Conservation (phyloP, 2,113 vertebrate species). For the Nycticorax nycticorax region DNA sequence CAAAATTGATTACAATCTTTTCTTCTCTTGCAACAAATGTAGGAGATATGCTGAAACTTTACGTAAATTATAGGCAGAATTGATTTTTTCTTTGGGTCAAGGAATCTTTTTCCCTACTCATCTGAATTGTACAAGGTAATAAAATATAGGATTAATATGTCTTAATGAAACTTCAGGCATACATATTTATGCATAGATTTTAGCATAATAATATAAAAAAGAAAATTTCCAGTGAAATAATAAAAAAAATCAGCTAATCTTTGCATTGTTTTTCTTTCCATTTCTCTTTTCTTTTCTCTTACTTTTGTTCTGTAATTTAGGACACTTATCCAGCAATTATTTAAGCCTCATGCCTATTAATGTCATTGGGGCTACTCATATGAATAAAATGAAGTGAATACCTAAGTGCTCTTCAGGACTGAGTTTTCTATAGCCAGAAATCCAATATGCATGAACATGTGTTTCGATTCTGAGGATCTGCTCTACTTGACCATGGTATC, state of each 20-base stretch:
- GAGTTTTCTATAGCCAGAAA: background rate
- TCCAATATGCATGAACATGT: background rate
- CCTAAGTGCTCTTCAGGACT: background rate
- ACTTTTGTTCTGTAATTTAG: background rate
- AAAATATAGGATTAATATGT: slow-evolving; percentile 38
- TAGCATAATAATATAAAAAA: slow-evolving; percentile 19
- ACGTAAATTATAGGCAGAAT: slow-evolving; percentile 4
- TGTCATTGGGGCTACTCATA: background rate
- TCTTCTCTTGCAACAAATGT: background rate
- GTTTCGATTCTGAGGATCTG: background rate
- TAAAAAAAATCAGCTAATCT: background rate
- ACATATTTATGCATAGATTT: slow-evolving; percentile 45
- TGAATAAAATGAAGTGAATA: slow-evolving; percentile 16
- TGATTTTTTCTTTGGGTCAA: slow-evolving; percentile 32
- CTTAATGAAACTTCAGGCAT: slow-evolving; percentile 51
- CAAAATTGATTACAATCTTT: slow-evolving; percentile 12
- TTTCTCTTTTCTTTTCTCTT: background rate
- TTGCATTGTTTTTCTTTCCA: slow-evolving; percentile 10
- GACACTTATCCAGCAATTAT: slow-evolving; percentile 22
- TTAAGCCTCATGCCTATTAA: slow-evolving; percentile 35
- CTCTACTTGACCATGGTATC: background rate
- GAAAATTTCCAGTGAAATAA: background rate
- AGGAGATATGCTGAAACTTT: background rate
- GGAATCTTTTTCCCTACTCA: background rate
- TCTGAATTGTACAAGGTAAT: slow-evolving; percentile 32